These are phyloP conservation scores for Diaprepes abbreviatus DNA, from an alignment of 2,888 invertebrate genomes.

Conservation along the genomic window DNA sequence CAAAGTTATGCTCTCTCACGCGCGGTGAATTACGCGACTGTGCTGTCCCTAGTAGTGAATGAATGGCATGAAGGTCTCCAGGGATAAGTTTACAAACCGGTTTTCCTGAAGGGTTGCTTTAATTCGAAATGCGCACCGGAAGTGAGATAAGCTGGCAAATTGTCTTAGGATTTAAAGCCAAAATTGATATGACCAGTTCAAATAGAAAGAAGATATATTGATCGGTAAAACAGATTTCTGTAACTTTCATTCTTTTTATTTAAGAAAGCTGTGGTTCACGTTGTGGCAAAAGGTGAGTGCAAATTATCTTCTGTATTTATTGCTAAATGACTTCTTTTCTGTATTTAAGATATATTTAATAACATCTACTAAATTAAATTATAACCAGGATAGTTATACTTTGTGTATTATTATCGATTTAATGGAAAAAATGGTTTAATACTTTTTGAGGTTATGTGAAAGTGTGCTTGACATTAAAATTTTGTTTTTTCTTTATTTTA, in stretches of 20 bases:
- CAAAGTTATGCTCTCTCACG: too few relatives aligned
- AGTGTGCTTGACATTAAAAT: slow-evolving; percentile 20
- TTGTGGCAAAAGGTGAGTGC: neutral
- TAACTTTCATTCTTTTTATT: neutral
- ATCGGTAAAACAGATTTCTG: slow-evolving; percentile 4
- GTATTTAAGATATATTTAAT: neutral
- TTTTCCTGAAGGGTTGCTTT: too few relatives aligned
- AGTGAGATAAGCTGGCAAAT: too few relatives aligned
- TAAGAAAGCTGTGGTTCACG: slow-evolving; percentile 21
- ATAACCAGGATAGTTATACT: neutral
- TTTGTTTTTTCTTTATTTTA: slow-evolving; percentile 50
- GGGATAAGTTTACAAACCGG: too few relatives aligned
- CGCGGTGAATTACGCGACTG: too few relatives aligned
- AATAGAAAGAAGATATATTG: neutral
- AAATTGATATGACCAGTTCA: too few relatives aligned
- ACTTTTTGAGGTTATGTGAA: neutral
- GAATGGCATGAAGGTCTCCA: too few relatives aligned
- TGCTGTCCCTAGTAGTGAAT: too few relatives aligned
- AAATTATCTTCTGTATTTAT: neutral
- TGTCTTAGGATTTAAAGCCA: too few relatives aligned
- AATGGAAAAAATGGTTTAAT: neutral
- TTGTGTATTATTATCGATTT: neutral
- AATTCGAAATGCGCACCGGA: too few relatives aligned
- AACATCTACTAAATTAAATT: neutral
- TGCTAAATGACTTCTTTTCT: too few relatives aligned